Evolutionary conservation across 2,113 vertebrate species (phyloP), one percentile per base, ranked within the genome.

Genomic region (Alces alces): DNA sequence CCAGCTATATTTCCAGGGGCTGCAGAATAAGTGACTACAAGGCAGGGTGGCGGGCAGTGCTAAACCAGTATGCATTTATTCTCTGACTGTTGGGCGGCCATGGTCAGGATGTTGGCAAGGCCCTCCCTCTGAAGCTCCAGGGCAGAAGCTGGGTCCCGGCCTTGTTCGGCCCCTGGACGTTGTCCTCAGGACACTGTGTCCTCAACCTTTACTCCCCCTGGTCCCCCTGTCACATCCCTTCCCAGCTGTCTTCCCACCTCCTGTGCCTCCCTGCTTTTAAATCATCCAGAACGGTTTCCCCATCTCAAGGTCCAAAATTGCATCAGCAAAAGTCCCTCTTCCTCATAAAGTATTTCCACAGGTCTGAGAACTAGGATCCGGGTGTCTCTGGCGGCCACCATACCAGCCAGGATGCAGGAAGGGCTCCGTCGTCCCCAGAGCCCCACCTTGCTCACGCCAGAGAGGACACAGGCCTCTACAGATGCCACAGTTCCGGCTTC

Each of bases 11-110:
- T 55, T 86, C 39, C 54, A 19, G 25, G 1, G 21, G 28, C 70
- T 45, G 45, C 60, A 64, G 60, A 36, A 57, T 39, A 43, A 25
- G 61, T 73, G 13, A 16, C n/a, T 14, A 14, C 15, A 6, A 27
- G 6, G 9, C 33, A 36, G 33, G 61, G 16, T 5, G 12, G 3
- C 0, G 36, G 30, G 3, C 33, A 66, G 16, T 21, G 17, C 45
- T 28, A 10, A 9, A 2, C 23, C 14, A 17, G 13, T 8, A 4
- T 15, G 1, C 36, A 0, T 3, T 47, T 55, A 4, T n/a, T 54
- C n/a, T 19, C 23, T 36, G 25, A 12, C 9, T 6, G 19, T 3
- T 50, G 3, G 23, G 54, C 1, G 16, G 30, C 6, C n/a, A 8
- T 2, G 30, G 50, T 25, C 43, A 9, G 15, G 61, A 30, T 11